Percentiles rank a stretch among this genome's conserved stretches.
phyloP scores from a whole-genome alignment of 1,140 invertebrate species.

The Cotesia glomerata region DNA sequence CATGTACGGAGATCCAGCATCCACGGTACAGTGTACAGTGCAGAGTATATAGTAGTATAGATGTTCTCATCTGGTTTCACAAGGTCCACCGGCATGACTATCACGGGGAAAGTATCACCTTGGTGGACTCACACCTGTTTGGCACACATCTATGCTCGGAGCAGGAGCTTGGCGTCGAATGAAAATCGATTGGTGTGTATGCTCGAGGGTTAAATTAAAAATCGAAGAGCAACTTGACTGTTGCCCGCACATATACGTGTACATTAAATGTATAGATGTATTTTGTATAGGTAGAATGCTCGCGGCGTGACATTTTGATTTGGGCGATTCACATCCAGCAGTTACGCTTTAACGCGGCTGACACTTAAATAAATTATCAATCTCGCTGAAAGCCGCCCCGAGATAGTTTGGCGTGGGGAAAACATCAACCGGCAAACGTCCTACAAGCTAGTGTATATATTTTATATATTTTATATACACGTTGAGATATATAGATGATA shows the following conservation, averaged over 20 bases:
- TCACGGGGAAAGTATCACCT: too few relatives aligned
- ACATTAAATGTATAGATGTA: background rate
- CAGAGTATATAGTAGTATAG: background rate
- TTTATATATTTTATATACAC: background rate
- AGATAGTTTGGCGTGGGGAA: slow-evolving; percentile 10
- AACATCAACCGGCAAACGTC: background rate
- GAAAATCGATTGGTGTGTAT: slow-evolving; percentile 35
- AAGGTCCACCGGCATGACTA: background rate
- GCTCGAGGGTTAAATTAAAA: slow-evolving; percentile 39
- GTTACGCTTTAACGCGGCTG: slow-evolving; percentile 41
- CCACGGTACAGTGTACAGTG: background rate
- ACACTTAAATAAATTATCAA: slow-evolving; percentile 53
- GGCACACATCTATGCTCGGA: background rate
- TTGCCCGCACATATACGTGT: slow-evolving; percentile 1
- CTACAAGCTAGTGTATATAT: background rate
- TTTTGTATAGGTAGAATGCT: slow-evolving; percentile 2
- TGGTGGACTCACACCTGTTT: too few relatives aligned
- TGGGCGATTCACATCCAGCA: slow-evolving; percentile 31
- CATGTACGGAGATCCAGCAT: too few relatives aligned
- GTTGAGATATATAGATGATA: background rate
- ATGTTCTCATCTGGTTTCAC: too few relatives aligned
- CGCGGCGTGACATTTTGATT: slow-evolving; percentile 38
- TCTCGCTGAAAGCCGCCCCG: slow-evolving; percentile 42
- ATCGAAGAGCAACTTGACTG: slow-evolving; percentile 36
- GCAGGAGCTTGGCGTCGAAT: background rate